Conservation (phyloP, 2,888 invertebrate genomes). For the Monoplex corrugatus region DNA sequence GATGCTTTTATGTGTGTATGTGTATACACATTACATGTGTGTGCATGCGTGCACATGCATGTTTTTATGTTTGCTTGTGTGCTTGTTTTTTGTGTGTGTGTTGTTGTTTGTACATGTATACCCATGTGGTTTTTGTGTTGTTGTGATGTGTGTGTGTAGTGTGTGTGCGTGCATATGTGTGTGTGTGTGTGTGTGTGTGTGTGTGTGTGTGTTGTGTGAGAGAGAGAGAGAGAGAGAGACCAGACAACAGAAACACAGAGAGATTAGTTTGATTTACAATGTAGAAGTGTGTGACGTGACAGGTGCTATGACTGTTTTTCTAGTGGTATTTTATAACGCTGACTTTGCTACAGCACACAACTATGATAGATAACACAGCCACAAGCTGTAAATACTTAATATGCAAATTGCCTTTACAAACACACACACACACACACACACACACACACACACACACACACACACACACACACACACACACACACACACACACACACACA, state of each 20-base stretch:
- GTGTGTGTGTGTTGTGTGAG: background rate
- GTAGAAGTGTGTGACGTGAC: no score
- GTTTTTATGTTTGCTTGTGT: no score
- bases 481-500: background rate
- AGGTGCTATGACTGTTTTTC: no score
- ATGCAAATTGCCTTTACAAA: background rate
- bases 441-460: background rate
- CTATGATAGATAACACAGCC: no score
- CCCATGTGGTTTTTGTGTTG: background rate
- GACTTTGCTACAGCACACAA: no score
- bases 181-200: background rate
- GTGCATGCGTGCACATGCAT: background rate
- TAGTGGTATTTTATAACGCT: no score
- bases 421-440: background rate
- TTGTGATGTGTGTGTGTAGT: no score
- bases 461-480: constrained; percentile 5
- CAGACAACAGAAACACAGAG: no score
- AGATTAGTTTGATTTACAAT: no score
- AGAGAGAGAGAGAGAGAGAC: no score
- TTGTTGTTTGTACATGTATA: background rate
- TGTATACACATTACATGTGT: no score
- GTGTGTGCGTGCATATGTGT: background rate
- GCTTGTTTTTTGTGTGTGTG: background rate
- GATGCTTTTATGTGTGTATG: no score
- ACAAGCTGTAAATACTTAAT: background rate